phyloP scores from a whole-genome alignment of 2,113 vertebrate genomes.

The Ictalurus punctatus region DNA sequence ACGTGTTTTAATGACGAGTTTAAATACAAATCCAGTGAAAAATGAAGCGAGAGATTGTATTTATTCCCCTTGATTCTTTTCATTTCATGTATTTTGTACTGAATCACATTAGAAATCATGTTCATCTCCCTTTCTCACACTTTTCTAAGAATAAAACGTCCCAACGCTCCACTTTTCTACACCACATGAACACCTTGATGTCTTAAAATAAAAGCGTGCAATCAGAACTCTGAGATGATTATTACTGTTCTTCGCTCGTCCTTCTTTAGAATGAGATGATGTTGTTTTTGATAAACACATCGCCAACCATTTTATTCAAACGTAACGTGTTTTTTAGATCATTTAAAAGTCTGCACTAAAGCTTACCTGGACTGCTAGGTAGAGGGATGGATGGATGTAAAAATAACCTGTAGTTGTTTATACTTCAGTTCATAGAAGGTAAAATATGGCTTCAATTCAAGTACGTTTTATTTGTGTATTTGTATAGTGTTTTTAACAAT shows the following conservation, averaged over 20 bases:
- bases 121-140: constrained; percentile 4
- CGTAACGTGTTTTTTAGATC: background rate
- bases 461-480: background rate
- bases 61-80: background rate
- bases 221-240: constrained; percentile 16
- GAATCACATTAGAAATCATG: background rate
- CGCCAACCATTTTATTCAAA: background rate
- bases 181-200: constrained; percentile 47
- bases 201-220: constrained; percentile 41
- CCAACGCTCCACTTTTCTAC: constrained; percentile 33
- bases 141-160: constrained; percentile 34
- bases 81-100: background rate
- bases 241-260: background rate
- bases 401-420: background rate
- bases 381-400: too few relatives aligned
- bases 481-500: background rate
- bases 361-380: background rate
- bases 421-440: background rate
- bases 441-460: background rate
- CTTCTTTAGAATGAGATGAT: background rate
- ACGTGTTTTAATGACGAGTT: background rate
- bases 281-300: background rate
- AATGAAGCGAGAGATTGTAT: background rate
- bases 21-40: background rate
- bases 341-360: background rate